Conservation (phyloP, 2,797 vertebrate species). For the Tauraco hartlaubi region DNA sequence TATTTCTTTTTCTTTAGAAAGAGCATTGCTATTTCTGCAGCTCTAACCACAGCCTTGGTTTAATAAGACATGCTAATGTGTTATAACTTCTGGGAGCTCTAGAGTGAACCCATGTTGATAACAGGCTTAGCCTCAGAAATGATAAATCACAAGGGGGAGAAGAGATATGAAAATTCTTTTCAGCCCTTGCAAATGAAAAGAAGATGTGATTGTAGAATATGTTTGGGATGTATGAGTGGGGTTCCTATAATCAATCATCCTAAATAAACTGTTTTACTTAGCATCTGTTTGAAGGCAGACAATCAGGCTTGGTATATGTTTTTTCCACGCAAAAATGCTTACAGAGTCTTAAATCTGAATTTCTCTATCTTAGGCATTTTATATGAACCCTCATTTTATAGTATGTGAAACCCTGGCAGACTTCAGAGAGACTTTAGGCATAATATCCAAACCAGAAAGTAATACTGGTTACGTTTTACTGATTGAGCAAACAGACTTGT, state of each 20-base stretch:
- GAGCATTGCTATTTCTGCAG: slow-evolving; percentile 32
- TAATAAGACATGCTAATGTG: slow-evolving; percentile 81
- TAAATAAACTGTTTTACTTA: slow-evolving; percentile 80
- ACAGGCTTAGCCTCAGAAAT: slow-evolving; percentile 77
- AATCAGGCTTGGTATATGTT: slow-evolving; percentile 11
- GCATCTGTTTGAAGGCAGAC: slow-evolving; percentile 58
- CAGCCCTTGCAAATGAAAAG: slow-evolving; percentile 79
- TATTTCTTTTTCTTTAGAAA: slow-evolving; percentile 45
- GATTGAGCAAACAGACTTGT: not conserved
- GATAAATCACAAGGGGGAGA: slow-evolving; percentile 77
- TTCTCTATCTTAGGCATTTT: not conserved
- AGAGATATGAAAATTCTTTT: slow-evolving; percentile 81
- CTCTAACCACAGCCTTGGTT: slow-evolving; percentile 69
- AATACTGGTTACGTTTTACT: not conserved
- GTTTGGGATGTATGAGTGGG: slow-evolving; percentile 69
- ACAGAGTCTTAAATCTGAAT: not conserved
- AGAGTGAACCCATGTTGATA: slow-evolving; percentile 77
- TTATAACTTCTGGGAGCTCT: slow-evolving; percentile 76
- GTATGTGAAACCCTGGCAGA: not conserved
- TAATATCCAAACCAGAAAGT: not conserved
- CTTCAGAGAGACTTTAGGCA: not conserved
- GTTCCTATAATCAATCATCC: slow-evolving; percentile 77
- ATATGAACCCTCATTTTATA: not conserved
- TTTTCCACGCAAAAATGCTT: slow-evolving; percentile 24
- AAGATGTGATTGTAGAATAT: slow-evolving; percentile 79